phyloP scores from a whole-genome alignment of 1,140 invertebrate genomes.

The Bombus consobrinus region DNA sequence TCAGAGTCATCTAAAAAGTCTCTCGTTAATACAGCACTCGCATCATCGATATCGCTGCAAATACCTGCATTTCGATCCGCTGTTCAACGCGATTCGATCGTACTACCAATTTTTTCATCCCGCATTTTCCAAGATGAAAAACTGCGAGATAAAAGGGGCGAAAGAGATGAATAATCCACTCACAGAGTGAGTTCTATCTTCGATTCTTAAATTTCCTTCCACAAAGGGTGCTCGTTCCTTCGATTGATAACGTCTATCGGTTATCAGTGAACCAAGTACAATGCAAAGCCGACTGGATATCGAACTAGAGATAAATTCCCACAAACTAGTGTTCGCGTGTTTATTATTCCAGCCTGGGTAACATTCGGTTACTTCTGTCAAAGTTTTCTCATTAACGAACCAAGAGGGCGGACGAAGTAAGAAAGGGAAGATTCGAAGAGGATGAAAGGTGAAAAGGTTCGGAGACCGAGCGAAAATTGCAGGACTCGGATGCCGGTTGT shows the following conservation, averaged over 20 bases:
- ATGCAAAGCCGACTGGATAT: not conserved
- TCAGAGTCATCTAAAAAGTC: no score
- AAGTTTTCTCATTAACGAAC: slow-evolving; percentile 51
- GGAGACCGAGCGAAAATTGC: not conserved
- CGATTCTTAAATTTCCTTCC: not conserved
- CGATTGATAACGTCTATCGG: not conserved
- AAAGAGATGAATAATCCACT: not conserved
- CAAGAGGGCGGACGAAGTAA: not conserved
- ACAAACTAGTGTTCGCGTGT: not conserved
- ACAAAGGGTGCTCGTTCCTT: not conserved
- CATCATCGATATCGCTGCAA: not conserved
- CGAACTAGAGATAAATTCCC: not conserved
- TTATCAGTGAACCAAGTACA: not conserved
- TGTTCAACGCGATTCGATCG: not conserved
- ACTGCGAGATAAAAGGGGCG: not conserved
- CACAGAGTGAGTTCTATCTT: no score
- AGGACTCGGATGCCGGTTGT: not conserved
- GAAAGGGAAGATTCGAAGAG: not conserved
- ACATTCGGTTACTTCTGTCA: not conserved
- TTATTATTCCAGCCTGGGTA: slow-evolving; percentile 18
- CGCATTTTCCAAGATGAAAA: not conserved
- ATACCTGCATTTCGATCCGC: not conserved
- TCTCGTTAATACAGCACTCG: no score
- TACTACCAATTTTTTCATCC: not conserved
- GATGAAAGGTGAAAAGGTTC: not conserved